Conservation (phyloP, 2,113 vertebrate genomes). For the Indicator maculatus region DNA sequence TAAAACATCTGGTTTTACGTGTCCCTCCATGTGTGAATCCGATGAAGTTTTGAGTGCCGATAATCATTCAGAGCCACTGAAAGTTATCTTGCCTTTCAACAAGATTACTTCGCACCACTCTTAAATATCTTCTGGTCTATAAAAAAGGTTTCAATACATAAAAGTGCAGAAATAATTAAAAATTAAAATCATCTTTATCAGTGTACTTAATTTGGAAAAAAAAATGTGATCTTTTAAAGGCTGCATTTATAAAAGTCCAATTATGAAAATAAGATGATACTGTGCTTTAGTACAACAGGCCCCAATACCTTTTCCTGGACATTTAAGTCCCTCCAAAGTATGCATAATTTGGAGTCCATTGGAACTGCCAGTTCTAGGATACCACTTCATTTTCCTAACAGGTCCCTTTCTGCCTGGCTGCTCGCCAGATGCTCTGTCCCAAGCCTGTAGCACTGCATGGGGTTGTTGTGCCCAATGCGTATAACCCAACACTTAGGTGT, state of each 20-base stretch:
- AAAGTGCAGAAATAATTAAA: background rate
- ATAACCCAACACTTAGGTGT: too few relatives aligned
- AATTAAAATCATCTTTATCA: background rate
- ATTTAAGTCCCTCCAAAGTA: background rate
- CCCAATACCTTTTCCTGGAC: background rate
- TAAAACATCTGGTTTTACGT: background rate
- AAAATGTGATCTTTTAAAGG: background rate
- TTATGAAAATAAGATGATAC: background rate
- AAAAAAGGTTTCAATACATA: background rate
- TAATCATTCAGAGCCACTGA: background rate
- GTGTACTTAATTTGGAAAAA: background rate
- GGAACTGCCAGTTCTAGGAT: background rate
- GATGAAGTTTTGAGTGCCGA: background rate
- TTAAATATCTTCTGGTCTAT: background rate
- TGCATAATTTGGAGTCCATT: background rate
- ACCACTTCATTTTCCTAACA: background rate
- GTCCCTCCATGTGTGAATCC: background rate
- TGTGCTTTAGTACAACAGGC: background rate
- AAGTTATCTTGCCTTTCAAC: background rate
- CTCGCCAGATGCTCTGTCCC: too few relatives aligned
- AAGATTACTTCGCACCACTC: background rate
- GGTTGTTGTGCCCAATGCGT: too few relatives aligned
- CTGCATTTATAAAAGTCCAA: background rate
- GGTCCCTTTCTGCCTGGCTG: too few relatives aligned
- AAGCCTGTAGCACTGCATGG: too few relatives aligned